These are phyloP conservation scores for Manis crassicaudata DNA, from an alignment of 2,797 vertebrate genomes.

Conservation along the genomic window DNA sequence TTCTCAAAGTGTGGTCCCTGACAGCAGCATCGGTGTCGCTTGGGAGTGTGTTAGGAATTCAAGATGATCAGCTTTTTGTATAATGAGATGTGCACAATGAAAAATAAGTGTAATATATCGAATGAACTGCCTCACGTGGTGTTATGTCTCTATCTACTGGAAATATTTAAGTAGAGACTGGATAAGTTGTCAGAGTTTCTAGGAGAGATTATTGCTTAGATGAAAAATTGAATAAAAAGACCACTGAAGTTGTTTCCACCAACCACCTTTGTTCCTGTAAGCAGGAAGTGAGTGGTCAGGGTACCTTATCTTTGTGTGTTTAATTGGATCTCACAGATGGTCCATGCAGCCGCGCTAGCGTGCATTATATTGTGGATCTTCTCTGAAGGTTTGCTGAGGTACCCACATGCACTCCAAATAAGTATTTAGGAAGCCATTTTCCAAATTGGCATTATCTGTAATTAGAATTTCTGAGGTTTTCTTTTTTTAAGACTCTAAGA, in stretches of 20 bases:
- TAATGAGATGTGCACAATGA: background rate
- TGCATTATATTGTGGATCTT: background rate
- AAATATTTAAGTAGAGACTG: background rate
- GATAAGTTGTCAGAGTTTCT: background rate
- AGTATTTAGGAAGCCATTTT: background rate
- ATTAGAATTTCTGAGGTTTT: conserved; percentile 22
- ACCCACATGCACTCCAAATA: background rate
- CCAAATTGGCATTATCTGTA: conserved; percentile 3
- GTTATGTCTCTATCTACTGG: background rate
- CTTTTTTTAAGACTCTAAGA: background rate
- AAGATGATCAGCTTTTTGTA: background rate
- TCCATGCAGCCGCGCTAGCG: background rate
- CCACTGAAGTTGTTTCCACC: background rate
- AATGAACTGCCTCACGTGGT: background rate
- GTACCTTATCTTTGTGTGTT: background rate
- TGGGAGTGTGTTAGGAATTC: background rate
- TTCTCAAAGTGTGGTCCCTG: background rate
- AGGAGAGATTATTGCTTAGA: background rate
- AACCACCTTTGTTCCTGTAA: background rate
- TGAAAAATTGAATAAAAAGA: background rate
- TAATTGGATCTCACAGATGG: background rate
- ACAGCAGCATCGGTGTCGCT: background rate
- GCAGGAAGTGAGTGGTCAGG: background rate
- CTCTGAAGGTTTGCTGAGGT: background rate
- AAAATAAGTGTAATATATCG: background rate